A percentile compares a stretch with the other conserved stretches of the same genome.
Evolutionary conservation across 2,888 invertebrate species (phyloP).

Genomic region (Protophormia terraenovae): DNA sequence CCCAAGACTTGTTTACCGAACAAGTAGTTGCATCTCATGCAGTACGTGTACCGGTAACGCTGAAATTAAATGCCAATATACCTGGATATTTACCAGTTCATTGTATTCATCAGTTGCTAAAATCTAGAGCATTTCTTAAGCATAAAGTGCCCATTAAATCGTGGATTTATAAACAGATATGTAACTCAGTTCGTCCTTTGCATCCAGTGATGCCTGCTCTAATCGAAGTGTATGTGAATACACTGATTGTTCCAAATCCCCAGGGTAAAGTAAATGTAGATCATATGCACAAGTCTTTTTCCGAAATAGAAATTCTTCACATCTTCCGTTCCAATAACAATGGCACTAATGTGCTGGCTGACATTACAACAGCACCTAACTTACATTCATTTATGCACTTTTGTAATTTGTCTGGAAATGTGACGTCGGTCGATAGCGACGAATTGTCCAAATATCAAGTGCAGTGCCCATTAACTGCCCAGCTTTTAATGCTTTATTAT

Average conservation of each 20-base stretch:
- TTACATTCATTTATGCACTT: conserved; percentile 71
- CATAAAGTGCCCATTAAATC: conserved; percentile 97
- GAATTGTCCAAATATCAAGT: conserved; percentile 82
- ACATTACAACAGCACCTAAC: conserved; percentile 69
- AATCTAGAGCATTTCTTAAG: conserved; percentile 96
- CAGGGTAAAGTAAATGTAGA: conserved; percentile 83
- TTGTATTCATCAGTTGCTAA: conserved; percentile 96
- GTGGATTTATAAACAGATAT: conserved; percentile 97
- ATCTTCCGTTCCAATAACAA: conserved; percentile 86
- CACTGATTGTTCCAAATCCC: conserved; percentile 87
- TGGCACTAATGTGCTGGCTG: conserved; percentile 71
- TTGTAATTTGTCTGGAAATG: conserved; percentile 73
- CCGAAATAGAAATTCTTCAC: conserved; percentile 92
- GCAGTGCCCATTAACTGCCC: conserved; percentile 88
- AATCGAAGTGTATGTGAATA: conserved; percentile 97
- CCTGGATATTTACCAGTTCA: conserved; percentile 96
- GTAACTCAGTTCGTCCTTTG: conserved; percentile 92
- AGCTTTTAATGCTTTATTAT: conserved; percentile 94
- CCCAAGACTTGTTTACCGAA: conserved; percentile 97
- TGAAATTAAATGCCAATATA: conserved; percentile 92
- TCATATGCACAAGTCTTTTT: conserved; percentile 94
- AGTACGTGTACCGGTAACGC: conserved; percentile 96
- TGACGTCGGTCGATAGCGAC: conserved; percentile 79
- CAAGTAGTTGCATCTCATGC: conserved; percentile 98
- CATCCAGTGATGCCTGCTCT: conserved; percentile 96